These are phyloP conservation scores for Octodonta nipae DNA, from an alignment of 2,888 invertebrate genomes.

Conservation along the genomic window DNA sequence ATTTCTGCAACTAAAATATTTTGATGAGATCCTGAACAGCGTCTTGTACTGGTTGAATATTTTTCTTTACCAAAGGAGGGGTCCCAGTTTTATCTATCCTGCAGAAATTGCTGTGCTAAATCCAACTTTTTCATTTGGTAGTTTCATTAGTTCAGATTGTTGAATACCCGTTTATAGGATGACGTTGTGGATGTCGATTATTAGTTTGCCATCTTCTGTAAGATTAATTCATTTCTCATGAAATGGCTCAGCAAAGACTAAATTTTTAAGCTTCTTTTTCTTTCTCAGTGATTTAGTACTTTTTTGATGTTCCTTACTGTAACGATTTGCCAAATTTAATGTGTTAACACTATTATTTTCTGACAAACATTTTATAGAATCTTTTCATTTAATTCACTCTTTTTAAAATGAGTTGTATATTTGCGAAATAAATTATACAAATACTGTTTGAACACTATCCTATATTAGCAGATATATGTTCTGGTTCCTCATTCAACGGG, in stretches of 20 bases:
- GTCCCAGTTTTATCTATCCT: constrained; percentile 78
- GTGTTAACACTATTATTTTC: constrained; percentile 50
- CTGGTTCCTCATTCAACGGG: too few relatives aligned
- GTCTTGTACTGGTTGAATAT: constrained; percentile 59
- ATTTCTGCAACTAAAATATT: constrained; percentile 63
- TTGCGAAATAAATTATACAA: too few relatives aligned
- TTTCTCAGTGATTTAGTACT: constrained; percentile 86
- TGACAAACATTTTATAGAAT: constrained; percentile 53
- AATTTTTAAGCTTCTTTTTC: constrained; percentile 66
- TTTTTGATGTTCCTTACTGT: constrained; percentile 79
- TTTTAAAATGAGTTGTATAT: too few relatives aligned
- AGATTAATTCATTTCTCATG: constrained; percentile 65
- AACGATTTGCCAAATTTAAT: constrained; percentile 50
- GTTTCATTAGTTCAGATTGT: constrained; percentile 70
- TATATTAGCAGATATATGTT: too few relatives aligned
- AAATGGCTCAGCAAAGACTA: constrained; percentile 57
- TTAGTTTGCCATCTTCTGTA: constrained; percentile 72
- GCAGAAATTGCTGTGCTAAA: constrained; percentile 90
- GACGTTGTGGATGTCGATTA: constrained; percentile 62
- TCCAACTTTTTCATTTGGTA: constrained; percentile 79
- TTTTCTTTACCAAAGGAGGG: constrained; percentile 57
- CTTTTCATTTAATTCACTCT: constrained; percentile 51
- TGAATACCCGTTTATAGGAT: constrained; percentile 60
- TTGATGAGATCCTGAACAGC: constrained; percentile 57
- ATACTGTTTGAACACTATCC: too few relatives aligned